Percentiles rank a stretch among this genome's conserved stretches.
Conservation (phyloP, 2,113 vertebrate species). For the Ranitomeya variabilis region DNA sequence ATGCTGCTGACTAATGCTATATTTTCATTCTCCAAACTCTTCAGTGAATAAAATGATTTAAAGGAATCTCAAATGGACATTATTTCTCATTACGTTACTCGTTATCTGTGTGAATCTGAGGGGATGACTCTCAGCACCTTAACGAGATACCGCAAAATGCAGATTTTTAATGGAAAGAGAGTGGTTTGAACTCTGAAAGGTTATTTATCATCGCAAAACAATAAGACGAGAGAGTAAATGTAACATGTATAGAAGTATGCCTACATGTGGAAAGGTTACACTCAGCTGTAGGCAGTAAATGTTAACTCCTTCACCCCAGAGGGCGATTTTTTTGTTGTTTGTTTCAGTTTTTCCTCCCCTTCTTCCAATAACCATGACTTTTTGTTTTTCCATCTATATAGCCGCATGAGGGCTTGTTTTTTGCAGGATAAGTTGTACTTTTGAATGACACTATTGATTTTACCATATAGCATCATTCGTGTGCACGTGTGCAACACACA, state of each 20-base stretch:
- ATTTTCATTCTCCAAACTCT: slow-evolving; percentile 39
- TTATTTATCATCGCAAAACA: neutral
- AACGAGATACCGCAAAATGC: neutral
- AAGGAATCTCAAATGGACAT: neutral
- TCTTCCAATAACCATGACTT: no score
- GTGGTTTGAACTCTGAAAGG: neutral
- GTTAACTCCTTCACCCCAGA: neutral
- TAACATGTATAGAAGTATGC: neutral
- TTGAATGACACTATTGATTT: no score
- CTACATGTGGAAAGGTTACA: no score
- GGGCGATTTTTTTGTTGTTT: no score
- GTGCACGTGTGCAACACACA: no score
- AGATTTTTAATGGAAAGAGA: neutral
- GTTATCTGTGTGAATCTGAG: slow-evolving; percentile 1
- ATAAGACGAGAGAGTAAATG: neutral
- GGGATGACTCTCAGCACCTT: neutral
- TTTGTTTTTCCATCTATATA: no score
- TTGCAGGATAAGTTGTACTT: no score
- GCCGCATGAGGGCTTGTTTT: no score
- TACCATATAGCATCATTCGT: no score
- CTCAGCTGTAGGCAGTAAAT: neutral
- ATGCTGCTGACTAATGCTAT: slow-evolving; percentile 44
- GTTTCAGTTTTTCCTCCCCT: no score
- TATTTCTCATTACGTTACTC: neutral
- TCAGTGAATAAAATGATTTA: slow-evolving; percentile 26